Evolutionary conservation across 2,113 vertebrate genomes (phyloP).

Genomic region (Limnothrissa miodon): DNA sequence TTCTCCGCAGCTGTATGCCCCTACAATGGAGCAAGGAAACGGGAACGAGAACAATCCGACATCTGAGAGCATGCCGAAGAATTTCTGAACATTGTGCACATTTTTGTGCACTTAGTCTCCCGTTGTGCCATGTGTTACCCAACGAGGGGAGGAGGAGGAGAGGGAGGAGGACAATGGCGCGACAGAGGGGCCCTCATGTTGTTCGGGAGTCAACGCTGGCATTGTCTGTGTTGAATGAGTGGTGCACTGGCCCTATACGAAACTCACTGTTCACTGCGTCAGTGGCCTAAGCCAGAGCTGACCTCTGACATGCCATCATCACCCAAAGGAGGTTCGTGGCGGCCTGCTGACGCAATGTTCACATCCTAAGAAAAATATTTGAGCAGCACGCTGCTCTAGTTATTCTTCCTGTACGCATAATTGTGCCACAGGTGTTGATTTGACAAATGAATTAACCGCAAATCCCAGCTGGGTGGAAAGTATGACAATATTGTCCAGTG

Average conservation of each 20-base stretch:
- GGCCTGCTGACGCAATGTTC: constrained; percentile 22
- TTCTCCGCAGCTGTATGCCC: constrained; percentile 25
- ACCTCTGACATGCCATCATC: constrained; percentile 41
- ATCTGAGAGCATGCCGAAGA: constrained; percentile 11
- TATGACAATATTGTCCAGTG: neutral
- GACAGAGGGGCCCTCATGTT: constrained; percentile 38
- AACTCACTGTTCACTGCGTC: constrained; percentile 44
- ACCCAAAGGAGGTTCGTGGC: neutral
- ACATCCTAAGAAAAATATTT: constrained; percentile 41
- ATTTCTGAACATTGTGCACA: constrained; percentile 24
- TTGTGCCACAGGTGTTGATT: constrained; percentile 30
- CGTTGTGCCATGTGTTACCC: neutral
- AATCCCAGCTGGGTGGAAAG: neutral
- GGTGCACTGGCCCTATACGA: neutral
- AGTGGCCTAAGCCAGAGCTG: constrained; percentile 36
- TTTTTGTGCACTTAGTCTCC: constrained; percentile 45
- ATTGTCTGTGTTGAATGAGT: constrained; percentile 37
- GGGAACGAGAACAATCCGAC: constrained; percentile 12
- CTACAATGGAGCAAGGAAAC: neutral
- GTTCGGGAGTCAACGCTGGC: constrained; percentile 44
- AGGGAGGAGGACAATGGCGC: neutral
- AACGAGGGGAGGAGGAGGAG: neutral
- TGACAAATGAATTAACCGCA: constrained; percentile 29
- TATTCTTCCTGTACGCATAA: constrained; percentile 33
- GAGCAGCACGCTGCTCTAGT: neutral